These are phyloP conservation scores for Lepidothrix coronata DNA, from an alignment of 2,113 vertebrate species.

Conservation along the genomic window DNA sequence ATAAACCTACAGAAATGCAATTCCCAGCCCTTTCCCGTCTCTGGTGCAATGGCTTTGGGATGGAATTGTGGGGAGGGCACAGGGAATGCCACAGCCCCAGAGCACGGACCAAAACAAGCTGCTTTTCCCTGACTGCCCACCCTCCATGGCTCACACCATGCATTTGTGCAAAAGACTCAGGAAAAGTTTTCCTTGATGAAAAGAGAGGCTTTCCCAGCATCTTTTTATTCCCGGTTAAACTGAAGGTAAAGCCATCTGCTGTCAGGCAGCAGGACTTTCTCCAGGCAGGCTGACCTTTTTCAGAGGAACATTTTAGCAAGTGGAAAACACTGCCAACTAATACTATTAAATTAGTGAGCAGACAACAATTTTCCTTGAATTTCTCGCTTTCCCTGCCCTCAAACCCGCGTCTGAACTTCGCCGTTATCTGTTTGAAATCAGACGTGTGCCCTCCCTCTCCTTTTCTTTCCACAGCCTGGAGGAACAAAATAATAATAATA, in stretches of 20 bases:
- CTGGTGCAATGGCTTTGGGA: neutral
- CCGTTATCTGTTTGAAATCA: slow-evolving; percentile 2
- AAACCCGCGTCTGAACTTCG: neutral
- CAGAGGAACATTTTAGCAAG: slow-evolving; percentile 38
- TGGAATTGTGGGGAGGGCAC: rapidly evolving
- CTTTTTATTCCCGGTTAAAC: neutral
- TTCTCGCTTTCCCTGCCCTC: neutral
- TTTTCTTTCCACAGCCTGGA: neutral
- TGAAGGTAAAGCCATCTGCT: slow-evolving; percentile 13
- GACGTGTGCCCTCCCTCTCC: neutral
- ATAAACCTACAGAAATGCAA: neutral
- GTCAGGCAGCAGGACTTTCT: neutral
- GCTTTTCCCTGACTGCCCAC: neutral
- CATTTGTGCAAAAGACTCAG: neutral
- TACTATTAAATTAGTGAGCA: neutral
- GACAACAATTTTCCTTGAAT: slow-evolving; percentile 22
- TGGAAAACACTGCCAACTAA: slow-evolving; percentile 34
- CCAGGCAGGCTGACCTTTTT: slow-evolving; percentile 40
- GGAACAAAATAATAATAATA: slow-evolving; percentile 25
- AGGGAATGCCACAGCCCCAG: neutral
- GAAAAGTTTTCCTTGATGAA: neutral
- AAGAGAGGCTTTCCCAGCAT: neutral
- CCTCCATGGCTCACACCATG: neutral
- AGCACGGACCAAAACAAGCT: neutral
- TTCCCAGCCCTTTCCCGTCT: neutral